These are phyloP conservation scores for Augochlorella aurata DNA, from an alignment of 2,888 invertebrate species.

Conservation along the genomic window DNA sequence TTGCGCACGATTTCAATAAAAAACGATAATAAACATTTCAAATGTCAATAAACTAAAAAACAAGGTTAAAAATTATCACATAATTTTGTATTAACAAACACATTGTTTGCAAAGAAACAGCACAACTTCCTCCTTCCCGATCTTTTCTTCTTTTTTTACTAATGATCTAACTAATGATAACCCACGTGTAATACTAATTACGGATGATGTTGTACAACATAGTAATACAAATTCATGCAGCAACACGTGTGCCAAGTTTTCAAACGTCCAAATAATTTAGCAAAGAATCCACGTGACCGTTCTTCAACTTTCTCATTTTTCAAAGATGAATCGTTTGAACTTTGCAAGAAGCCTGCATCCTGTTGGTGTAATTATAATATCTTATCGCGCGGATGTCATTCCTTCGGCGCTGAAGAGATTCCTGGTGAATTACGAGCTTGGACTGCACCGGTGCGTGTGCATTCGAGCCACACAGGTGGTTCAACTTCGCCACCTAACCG, in stretches of 20 bases:
- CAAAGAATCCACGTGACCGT: background rate
- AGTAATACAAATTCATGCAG: background rate
- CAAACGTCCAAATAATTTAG: background rate
- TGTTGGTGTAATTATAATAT: conserved; percentile 53
- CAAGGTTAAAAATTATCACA: no score
- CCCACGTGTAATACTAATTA: background rate
- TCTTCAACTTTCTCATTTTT: background rate
- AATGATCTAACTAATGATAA: background rate
- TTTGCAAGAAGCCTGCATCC: conserved; percentile 44
- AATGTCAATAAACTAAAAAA: no score
- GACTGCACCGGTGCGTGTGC: conserved; percentile 32
- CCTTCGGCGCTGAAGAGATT: conserved; percentile 13
- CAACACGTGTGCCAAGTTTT: background rate
- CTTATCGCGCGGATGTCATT: conserved; percentile 50
- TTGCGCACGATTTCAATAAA: no score
- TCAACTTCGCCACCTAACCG: conserved; percentile 43
- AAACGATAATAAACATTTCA: no score
- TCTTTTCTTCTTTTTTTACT: no score
- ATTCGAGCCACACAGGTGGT: conserved; percentile 34
- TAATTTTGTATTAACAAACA: no score
- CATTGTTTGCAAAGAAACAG: no score
- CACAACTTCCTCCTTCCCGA: no score
- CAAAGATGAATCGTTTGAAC: conserved; percentile 11
- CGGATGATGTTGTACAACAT: background rate
- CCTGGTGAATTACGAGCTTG: conserved; percentile 47